These are phyloP conservation scores for Plectropomus leopardus DNA, from an alignment of 2,113 vertebrate species.

Conservation along the genomic window DNA sequence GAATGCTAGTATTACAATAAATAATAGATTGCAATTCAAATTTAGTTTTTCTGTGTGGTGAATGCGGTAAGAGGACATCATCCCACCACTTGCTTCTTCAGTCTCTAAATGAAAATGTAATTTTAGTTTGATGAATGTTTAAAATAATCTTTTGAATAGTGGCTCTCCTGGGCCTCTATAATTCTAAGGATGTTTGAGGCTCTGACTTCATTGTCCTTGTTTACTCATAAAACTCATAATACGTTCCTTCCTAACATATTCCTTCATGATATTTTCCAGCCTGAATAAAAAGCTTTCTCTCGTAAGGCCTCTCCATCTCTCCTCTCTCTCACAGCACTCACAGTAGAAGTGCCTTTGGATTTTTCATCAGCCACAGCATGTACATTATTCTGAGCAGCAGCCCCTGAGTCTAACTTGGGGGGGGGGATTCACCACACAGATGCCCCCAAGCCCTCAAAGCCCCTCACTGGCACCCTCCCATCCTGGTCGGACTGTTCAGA, in stretches of 20 bases:
- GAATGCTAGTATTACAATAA: neutral
- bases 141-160: neutral
- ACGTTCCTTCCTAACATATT: no score
- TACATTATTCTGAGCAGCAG: conserved; percentile 62
- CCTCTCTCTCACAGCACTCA: neutral
- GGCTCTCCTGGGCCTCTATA: neutral
- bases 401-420: conserved; percentile 51
- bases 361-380: conserved; percentile 40
- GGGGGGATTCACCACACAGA: conserved; percentile 42
- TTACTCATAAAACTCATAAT: conserved; percentile 18
- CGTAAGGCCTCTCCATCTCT: neutral
- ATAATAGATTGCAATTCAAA: no score
- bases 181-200: neutral
- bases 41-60: no score
- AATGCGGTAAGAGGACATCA: no score
- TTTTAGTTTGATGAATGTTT: neutral
- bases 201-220: conserved; percentile 12
- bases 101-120: neutral
- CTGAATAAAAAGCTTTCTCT: conserved; percentile 12
- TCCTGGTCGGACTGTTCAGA: conserved; percentile 15
- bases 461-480: neutral
- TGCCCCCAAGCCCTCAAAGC: conserved; percentile 12
- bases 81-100: no score
- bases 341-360: conserved; percentile 31
- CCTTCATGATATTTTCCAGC: conserved; percentile 22